Base-by-base conservation (phyloP, 2,113 vertebrate genomes). In the Okapia johnstoni region DNA sequence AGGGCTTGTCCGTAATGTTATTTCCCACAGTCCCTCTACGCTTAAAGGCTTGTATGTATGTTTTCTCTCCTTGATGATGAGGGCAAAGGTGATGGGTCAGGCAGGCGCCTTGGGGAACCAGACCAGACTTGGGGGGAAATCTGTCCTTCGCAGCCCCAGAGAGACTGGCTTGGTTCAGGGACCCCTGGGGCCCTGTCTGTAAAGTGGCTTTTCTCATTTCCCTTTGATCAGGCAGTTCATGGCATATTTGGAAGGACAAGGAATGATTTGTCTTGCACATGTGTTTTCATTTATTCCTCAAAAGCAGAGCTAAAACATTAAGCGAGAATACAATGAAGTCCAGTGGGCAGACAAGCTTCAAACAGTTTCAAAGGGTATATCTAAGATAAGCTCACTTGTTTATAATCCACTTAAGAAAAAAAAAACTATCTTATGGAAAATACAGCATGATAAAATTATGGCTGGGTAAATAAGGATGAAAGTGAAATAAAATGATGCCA, bases 211-310 rank as follows among this genome's bases (percentile, higher is more conserved):
- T 97, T 94, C 96, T 94, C 83, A 10, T 93, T 95, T 86, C 46
- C 88, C 98, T 98, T 98, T 97, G 98, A 98, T 98, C 98, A 97
- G 91, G 83, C 91, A 2, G 91, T 89, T 95, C 97, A 97, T 80
- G 97, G 97, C 28, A 3, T 83, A 96, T 98, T 97, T 97, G 94
- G 96, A 88, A 95, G 85, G 97, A 98, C 98, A 98, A 96, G 98
- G 97, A 96, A 73, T 96, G 94, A 98, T 97, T 98, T 98, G 97
- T 97, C 97, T 91, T 76, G 60, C 86, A 84, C 98, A 98, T 96
- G 91, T 98, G 97, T 97, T 98, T 98, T 73, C 93, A 3, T 87
- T 98, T 98, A 98, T 66, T 83, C 85, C 96, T 97, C 40, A 73
- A 84, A 98, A 94, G 93, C 96, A 91, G 79, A 86, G 97, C 94